phyloP scores from a whole-genome alignment of 2,888 invertebrate genomes.

The Resseliella maxima region DNA sequence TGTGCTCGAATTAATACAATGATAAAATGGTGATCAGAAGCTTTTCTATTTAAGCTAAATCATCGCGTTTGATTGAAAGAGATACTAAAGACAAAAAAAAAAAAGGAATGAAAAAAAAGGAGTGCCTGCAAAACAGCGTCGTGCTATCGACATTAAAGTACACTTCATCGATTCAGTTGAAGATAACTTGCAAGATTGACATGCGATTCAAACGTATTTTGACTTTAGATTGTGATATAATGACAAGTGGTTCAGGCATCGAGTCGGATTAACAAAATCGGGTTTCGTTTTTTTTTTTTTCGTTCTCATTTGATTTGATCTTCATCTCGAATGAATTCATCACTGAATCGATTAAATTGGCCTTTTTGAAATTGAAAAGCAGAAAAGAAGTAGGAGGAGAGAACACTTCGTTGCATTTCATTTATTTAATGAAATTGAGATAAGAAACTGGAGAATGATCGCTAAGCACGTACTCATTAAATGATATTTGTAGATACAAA shows the following conservation, averaged over 20 bases:
- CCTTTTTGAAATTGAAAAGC: neutral
- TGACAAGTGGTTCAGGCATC: no score
- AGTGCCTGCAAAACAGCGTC: no score
- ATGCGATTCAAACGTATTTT: neutral
- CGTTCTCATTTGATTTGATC: neutral
- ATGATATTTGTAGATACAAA: neutral
- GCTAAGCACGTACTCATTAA: neutral
- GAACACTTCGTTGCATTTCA: no score
- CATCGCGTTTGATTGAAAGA: neutral
- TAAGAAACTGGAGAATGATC: no score
- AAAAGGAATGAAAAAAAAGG: no score
- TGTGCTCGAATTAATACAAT: neutral
- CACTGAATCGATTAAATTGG: neutral
- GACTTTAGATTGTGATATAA: no score
- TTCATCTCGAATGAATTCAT: neutral
- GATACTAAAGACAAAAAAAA: neutral
- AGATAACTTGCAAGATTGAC: neutral
- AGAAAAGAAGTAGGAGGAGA: no score
- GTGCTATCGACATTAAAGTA: neutral
- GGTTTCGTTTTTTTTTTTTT: neutral
- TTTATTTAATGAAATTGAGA: no score
- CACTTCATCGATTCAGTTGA: neutral
- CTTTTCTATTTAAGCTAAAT: neutral
- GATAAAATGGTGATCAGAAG: neutral
- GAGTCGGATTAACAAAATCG: neutral